A percentile compares a stretch with the other conserved stretches of the same genome.
phyloP scores from a whole-genome alignment of 2,888 invertebrate species.

The Caenorhabditis becei region DNA sequence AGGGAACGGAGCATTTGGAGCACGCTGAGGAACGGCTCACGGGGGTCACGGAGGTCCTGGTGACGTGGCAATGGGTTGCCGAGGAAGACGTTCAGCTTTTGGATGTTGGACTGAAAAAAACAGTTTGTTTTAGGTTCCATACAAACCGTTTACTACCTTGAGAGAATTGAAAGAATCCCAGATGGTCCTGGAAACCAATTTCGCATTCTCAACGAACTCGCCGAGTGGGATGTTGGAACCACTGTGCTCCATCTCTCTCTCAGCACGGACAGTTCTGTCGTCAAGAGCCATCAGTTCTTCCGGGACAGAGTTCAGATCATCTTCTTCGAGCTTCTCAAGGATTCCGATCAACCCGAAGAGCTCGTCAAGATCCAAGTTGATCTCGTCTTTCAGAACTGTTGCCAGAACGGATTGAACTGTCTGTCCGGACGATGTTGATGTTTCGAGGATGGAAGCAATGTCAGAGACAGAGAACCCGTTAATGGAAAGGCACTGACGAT shows the following conservation, averaged over 20 bases:
- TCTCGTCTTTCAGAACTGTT: constrained; percentile 67
- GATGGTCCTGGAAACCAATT: not conserved
- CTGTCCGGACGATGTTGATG: constrained; percentile 41
- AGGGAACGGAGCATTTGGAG: constrained; percentile 45
- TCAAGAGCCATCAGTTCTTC: constrained; percentile 38
- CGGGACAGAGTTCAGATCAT: constrained; percentile 22
- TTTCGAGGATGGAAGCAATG: constrained; percentile 18
- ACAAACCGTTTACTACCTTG: constrained; percentile 33
- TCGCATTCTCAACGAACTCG: constrained; percentile 55
- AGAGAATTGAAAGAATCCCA: constrained; percentile 36
- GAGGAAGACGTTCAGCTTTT: constrained; percentile 44
- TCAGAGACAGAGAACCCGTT: constrained; percentile 47
- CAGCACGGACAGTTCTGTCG: constrained; percentile 49
- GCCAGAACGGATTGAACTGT: constrained; percentile 37
- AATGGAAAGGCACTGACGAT: constrained; percentile 48
- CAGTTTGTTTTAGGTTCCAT: not conserved
- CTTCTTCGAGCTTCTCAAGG: constrained; percentile 47
- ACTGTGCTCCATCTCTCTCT: constrained; percentile 57
- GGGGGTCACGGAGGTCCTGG: constrained; percentile 16
- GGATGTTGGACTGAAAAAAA: constrained; percentile 43
- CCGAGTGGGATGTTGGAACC: constrained; percentile 51
- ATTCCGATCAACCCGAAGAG: constrained; percentile 66
- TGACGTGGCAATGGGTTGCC: constrained; percentile 49
- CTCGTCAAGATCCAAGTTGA: constrained; percentile 69
- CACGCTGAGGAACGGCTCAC: constrained; percentile 30